Evolutionary conservation across 2,797 vertebrate species (phyloP).

Genomic region (Crax fasciolata): DNA sequence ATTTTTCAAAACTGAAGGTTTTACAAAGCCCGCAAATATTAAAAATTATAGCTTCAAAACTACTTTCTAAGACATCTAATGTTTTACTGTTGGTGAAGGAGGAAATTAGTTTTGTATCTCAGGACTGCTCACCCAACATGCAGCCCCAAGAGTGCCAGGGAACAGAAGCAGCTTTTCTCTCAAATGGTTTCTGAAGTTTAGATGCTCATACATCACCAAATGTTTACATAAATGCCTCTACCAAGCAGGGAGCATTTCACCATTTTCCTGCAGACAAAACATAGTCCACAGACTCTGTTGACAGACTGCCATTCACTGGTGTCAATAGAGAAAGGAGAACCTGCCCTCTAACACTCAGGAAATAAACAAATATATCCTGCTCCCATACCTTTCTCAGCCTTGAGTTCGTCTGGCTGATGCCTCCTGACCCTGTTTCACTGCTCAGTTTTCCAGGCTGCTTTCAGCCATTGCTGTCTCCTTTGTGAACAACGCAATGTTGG

Average conservation of each 20-base stretch:
- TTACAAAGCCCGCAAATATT: not conserved
- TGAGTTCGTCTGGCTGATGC: not conserved
- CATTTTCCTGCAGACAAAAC: not conserved
- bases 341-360: not conserved
- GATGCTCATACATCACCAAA: too few species aligned
- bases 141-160: fast-evolving
- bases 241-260: not conserved
- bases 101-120: not conserved
- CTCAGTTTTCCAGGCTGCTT: not conserved
- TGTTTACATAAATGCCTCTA: not conserved
- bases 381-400: not conserved
- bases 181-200: not conserved
- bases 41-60: not conserved
- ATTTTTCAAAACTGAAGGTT: not conserved
- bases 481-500: not conserved
- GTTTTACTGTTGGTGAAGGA: not conserved
- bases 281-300: not conserved
- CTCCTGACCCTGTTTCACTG: not conserved
- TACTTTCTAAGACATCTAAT: not conserved
- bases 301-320: not conserved
- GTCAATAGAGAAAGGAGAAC: not conserved
- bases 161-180: not conserved
- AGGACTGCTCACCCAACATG: not conserved
- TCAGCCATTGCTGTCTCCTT: not conserved
- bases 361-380: not conserved